Evolutionary conservation across 2,888 invertebrate genomes (phyloP).

Genomic region (Pherbina coryleti): DNA sequence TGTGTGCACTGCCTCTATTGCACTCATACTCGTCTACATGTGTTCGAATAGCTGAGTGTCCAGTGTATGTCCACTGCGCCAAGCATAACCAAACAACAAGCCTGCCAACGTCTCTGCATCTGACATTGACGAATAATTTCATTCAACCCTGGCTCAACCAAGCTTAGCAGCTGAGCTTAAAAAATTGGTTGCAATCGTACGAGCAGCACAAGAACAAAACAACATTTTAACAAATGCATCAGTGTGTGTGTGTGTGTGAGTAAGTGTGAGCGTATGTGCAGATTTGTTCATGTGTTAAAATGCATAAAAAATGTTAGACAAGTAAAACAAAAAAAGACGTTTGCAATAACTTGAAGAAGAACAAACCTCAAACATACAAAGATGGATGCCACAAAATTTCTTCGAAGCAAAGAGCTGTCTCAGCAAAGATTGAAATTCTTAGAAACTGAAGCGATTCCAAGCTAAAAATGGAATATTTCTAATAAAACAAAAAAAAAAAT

Average conservation of each 20-base stretch:
- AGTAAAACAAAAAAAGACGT: neutral
- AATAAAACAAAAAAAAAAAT: too few species aligned
- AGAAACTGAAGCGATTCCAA: too few species aligned
- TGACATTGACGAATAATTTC: constrained; percentile 36
- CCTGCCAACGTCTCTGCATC: constrained; percentile 31
- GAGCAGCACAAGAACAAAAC: neutral
- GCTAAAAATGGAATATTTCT: too few species aligned
- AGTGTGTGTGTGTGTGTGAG: neutral
- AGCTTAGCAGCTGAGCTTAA: constrained; percentile 27
- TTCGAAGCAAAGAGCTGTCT: too few species aligned
- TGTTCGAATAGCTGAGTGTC: constrained; percentile 8
- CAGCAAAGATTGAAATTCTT: too few species aligned
- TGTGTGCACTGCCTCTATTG: neutral
- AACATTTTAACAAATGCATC: neutral
- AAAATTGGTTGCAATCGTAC: constrained; percentile 23
- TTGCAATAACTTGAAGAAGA: too few species aligned
- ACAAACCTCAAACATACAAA: too few species aligned
- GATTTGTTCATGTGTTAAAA: neutral
- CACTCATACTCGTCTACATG: constrained; percentile 1
- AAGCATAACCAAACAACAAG: constrained; percentile 15
- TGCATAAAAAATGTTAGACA: neutral
- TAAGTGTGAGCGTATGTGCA: neutral
- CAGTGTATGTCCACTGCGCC: constrained; percentile 12
- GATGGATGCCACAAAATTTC: too few species aligned
- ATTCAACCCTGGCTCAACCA: constrained; percentile 29